A percentile compares a stretch with the other conserved stretches of the same genome.
Evolutionary conservation across 2,888 invertebrate genomes (phyloP).

Genomic region (Xylocampa areola): DNA sequence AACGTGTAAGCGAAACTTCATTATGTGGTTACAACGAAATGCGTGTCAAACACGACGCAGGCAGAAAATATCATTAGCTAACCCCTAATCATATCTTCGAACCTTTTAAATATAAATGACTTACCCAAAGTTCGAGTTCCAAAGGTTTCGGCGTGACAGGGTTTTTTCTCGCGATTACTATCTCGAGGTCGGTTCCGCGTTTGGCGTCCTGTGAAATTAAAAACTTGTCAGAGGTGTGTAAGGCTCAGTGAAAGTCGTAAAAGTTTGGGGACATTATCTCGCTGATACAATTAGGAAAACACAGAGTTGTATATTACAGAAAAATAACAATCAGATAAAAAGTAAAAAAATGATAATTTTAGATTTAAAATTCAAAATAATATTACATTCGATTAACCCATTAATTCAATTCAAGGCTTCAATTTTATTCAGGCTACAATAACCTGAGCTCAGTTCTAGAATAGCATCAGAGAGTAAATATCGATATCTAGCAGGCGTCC

Average conservation of each 20-base stretch:
- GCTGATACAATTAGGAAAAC: not conserved
- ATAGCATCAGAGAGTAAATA: slow-evolving; percentile 31
- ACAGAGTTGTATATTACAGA: slow-evolving; percentile 2
- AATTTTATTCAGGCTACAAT: too few relatives aligned
- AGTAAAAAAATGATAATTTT: slow-evolving; percentile 7
- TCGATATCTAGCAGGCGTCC: slow-evolving; percentile 60
- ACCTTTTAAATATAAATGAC: slow-evolving; percentile 59
- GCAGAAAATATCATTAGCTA: slow-evolving; percentile 76
- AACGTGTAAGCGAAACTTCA: slow-evolving; percentile 79
- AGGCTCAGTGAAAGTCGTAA: not conserved
- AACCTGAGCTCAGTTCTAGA: slow-evolving; percentile 11
- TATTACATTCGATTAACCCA: too few relatives aligned
- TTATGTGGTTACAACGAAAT: slow-evolving; percentile 82
- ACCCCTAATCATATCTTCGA: slow-evolving; percentile 63
- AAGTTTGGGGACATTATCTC: not conserved
- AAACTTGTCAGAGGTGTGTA: slow-evolving; percentile 15
- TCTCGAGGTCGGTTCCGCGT: slow-evolving; percentile 95
- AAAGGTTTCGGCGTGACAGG: slow-evolving; percentile 94
- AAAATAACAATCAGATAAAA: not conserved
- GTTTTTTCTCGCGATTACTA: slow-evolving; percentile 94
- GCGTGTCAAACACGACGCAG: slow-evolving; percentile 75
- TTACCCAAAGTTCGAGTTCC: slow-evolving; percentile 95
- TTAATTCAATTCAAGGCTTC: too few relatives aligned
- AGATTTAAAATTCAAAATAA: too few relatives aligned
- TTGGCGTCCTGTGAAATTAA: slow-evolving; percentile 91